Evolutionary conservation across 1,140 invertebrate genomes (phyloP), one percentile per base, ranked within the genome.

Genomic region (Ganaspis sp.): DNA sequence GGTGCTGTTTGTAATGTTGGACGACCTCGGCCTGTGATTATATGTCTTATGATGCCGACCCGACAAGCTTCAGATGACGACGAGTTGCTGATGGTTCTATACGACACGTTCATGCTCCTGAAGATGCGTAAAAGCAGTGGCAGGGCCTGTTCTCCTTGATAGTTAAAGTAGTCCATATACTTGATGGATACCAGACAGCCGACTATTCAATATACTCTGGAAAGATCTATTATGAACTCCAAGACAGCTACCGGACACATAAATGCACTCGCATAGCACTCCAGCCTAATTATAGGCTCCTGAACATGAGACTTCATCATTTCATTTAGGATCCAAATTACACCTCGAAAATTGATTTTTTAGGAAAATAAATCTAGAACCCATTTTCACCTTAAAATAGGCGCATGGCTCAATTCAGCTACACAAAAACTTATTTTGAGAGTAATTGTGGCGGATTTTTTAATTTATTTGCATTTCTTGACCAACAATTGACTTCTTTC

Each of bases 1-100:
- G 29, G 42, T 40, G 77, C 75, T 79, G 79, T 84, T 84, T 77
- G 77, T 71, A 79, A 80, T 49, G 70, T 76, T 40, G 53, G 72
- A 34, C 76, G 74, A 84, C 72, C 34, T 40, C 70, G 26, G 54
- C 37, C 49, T 40, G 49, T 77, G 81, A 84, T 84, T 84, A 83
- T 72, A 81, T 64, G 5, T 64, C 81, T 78, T 74, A 26, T 70
- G 73, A 75, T 64, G 58, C 12, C 12, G 26, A 26, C 15, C 26
- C 58, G 26, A 64, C 58, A 34, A 49, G 17, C 15, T 17, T 49
- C 5, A 69, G 42, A 73, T 64, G 49, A 75, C 73, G 79, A 72
- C 49, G 69, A 37, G 71, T 72, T 38, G 58, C 49, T 74, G 70
- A 83, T 70, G 53, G 82, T n/a, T 45, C 11, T 53, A 49, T 40